phyloP scores from a whole-genome alignment of 2,113 vertebrate species.

The Cebus imitator region DNA sequence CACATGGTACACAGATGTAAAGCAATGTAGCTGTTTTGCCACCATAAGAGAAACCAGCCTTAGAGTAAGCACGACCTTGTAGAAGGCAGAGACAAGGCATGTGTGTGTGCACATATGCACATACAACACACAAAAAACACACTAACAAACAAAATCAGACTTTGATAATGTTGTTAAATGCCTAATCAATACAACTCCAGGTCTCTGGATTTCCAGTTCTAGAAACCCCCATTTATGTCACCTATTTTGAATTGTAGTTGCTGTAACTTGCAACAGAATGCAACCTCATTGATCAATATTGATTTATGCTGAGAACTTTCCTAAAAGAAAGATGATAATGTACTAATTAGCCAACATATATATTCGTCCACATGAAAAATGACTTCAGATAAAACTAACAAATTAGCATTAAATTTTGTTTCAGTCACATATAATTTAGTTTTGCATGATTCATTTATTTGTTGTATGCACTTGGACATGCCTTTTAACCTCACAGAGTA shows the following conservation, averaged over 20 bases:
- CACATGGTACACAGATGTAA: background rate
- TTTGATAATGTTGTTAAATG: background rate
- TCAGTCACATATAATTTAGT: background rate
- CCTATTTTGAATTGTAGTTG: background rate
- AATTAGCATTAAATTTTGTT: background rate
- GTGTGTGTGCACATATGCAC: accelerated
- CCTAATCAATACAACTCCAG: background rate
- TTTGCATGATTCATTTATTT: background rate
- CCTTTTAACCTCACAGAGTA: background rate
- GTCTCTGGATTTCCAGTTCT: background rate
- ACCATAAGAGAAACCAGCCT: background rate
- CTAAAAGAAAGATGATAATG: background rate
- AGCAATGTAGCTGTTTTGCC: background rate
- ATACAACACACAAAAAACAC: background rate
- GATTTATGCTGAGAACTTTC: background rate
- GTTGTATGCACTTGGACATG: background rate
- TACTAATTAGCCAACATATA: background rate
- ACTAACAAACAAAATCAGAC: background rate
- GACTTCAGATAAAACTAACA: constrained; percentile 29
- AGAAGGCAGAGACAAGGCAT: background rate
- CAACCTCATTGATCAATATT: background rate
- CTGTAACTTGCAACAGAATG: background rate
- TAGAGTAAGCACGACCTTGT: background rate
- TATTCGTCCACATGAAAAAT: background rate
- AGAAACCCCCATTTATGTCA: background rate